Percentiles rank a stretch among this genome's conserved stretches.
Evolutionary conservation across 1,140 invertebrate species (phyloP).

Genomic region (Papilio xuthus): DNA sequence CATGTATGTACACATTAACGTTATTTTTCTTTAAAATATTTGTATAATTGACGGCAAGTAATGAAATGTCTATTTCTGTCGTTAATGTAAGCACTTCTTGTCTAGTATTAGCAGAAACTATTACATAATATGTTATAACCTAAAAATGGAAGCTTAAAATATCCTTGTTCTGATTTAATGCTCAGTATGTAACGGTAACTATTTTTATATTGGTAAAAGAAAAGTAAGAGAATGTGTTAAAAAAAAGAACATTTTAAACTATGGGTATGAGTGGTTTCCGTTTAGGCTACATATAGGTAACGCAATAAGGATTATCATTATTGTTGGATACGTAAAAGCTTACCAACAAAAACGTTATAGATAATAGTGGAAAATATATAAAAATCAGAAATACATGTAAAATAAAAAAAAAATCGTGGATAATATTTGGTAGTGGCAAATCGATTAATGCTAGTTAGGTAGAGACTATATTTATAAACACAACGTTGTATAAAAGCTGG

Average conservation of each 20-base stretch:
- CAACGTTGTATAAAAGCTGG: slow-evolving; percentile 41
- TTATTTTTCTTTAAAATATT: slow-evolving; percentile 32
- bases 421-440: neutral
- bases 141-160: neutral
- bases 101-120: slow-evolving; percentile 1
- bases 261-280: too few species aligned
- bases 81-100: neutral
- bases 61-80: neutral
- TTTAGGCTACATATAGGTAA: too few species aligned
- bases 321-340: too few species aligned
- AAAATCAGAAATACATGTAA: neutral
- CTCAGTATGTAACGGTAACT: neutral
- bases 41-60: slow-evolving; percentile 20
- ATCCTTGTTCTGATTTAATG: slow-evolving; percentile 5
- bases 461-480: slow-evolving; percentile 32
- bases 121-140: neutral
- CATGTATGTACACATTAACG: slow-evolving; percentile 44
- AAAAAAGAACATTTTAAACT: too few species aligned
- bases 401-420: neutral
- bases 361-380: neutral
- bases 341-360: too few species aligned
- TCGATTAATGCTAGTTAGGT: neutral
- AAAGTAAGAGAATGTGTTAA: too few species aligned
- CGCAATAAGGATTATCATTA: too few species aligned
- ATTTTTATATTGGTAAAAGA: too few species aligned